Evolutionary conservation across 2,888 invertebrate species (phyloP), one percentile per base, ranked within the genome.

Genomic region (Heterodera filipjevi): DNA sequence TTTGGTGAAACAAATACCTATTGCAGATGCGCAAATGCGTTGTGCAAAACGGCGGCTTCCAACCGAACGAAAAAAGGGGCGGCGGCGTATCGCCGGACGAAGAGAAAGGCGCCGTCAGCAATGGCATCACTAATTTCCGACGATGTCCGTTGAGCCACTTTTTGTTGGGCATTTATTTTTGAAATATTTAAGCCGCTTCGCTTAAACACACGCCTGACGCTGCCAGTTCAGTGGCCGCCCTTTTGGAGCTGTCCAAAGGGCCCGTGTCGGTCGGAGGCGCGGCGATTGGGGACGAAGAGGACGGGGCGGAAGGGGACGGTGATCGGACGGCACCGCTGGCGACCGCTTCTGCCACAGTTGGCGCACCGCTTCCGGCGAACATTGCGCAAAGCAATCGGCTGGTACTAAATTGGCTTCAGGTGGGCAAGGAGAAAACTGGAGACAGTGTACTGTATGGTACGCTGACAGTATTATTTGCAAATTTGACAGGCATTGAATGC

Each of bases 21-120:
- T 66, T 66, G 30, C 32, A 75, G 64, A 99, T 99, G 98, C 93
- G 99, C 79, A 99, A 99, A 91, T 99, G 99, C 91, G 96, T 99
- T 82, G 98, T 97, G 85, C 72, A 77, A 35, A 82, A 83, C 68
- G 81, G 79, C 39, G 68, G 79, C 76, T 72, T 53, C 64, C n/a
- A 59, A 27, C 32, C 70, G 1, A n/a, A 72, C 39, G 79, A 32
- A 27, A 78, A 78, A 85, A 72, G 70, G 46, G 80, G 79, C 74
- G 81, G 77, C 32, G 33, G 77, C 12, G 8, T 39, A 77, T 72
- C 59, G 49, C n/a, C 33, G 59, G 33, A 53, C 46, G 64, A 44
- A 32, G 74, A 44, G 2, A 76, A 66, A 27, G 66, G 30, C 12
- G 53, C 16, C 12, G 53, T 53, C 44, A 46, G 30, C 79, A 35